A percentile compares a stretch with the other conserved stretches of the same genome.
Evolutionary conservation across 2,113 vertebrate species (phyloP).

Genomic region (Caretta caretta): DNA sequence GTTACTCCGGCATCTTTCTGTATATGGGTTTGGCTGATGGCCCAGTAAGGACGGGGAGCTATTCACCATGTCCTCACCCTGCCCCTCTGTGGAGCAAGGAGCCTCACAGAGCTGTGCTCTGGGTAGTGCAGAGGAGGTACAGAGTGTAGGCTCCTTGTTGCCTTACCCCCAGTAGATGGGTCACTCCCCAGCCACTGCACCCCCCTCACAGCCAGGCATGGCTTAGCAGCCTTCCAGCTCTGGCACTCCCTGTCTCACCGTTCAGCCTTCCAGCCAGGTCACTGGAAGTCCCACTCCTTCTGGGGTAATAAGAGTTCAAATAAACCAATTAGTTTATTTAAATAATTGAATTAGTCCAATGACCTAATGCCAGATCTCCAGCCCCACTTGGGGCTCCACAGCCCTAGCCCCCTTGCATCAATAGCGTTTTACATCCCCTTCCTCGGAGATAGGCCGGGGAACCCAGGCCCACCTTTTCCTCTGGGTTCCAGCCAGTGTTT

Average conservation of each 20-base stretch:
- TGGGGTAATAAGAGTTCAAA: too few species aligned
- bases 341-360: too few species aligned
- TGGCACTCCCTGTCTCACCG: not conserved
- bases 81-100: not conserved
- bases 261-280: not conserved
- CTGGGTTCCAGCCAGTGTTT: not conserved
- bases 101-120: not conserved
- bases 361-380: not conserved
- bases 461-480: not conserved
- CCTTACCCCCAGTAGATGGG: not conserved
- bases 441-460: not conserved
- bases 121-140: not conserved
- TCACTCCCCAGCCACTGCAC: not conserved
- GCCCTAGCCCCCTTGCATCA: too few species aligned
- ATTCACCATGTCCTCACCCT: too few species aligned
- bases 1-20: not conserved
- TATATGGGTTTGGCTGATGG: too few species aligned
- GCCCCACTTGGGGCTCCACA: too few species aligned
- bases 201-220: too few species aligned
- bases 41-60: too few species aligned
- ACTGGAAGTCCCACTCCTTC: too few species aligned
- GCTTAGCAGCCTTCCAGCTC: not conserved
- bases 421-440: not conserved
- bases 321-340: too few species aligned
- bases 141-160: too few species aligned